Evolutionary conservation across 2,888 invertebrate genomes (phyloP).

Genomic region (Tanypteryx hageni): DNA sequence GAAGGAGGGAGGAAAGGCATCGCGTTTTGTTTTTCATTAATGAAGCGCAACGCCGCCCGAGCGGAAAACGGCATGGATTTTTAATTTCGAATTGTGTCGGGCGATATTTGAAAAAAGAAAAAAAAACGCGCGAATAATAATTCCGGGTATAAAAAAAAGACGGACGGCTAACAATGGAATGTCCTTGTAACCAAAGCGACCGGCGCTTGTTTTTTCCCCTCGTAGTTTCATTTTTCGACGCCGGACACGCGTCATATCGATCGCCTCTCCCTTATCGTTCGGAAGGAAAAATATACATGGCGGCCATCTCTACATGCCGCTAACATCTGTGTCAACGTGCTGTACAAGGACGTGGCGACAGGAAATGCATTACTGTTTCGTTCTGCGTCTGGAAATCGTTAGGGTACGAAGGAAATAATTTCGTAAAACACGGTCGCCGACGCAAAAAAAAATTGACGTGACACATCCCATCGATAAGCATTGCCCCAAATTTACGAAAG

Average conservation of each 20-base stretch:
- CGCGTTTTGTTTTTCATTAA: not conserved
- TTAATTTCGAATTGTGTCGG: not conserved
- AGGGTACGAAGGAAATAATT: no score
- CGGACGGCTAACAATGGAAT: constrained; percentile 13
- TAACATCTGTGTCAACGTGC: constrained; percentile 1
- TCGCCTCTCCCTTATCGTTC: not conserved
- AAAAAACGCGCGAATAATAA: not conserved
- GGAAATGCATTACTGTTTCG: no score
- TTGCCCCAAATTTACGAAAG: no score
- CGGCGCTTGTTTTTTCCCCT: not conserved
- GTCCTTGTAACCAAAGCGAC: not conserved
- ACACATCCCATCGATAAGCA: no score
- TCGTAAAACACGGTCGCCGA: no score
- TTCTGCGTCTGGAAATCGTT: no score
- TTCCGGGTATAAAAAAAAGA: not conserved
- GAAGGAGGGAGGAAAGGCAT: no score
- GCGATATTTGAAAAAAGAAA: not conserved
- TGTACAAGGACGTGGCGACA: not conserved
- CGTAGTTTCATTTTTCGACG: not conserved
- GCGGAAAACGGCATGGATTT: not conserved
- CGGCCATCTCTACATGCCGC: not conserved
- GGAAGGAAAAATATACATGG: not conserved
- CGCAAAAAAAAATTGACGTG: no score
- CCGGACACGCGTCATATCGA: not conserved
- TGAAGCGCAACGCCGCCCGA: not conserved